These are phyloP conservation scores for Drosophila austrosaltans DNA, from an alignment of 2,888 invertebrate species.

Conservation along the genomic window DNA sequence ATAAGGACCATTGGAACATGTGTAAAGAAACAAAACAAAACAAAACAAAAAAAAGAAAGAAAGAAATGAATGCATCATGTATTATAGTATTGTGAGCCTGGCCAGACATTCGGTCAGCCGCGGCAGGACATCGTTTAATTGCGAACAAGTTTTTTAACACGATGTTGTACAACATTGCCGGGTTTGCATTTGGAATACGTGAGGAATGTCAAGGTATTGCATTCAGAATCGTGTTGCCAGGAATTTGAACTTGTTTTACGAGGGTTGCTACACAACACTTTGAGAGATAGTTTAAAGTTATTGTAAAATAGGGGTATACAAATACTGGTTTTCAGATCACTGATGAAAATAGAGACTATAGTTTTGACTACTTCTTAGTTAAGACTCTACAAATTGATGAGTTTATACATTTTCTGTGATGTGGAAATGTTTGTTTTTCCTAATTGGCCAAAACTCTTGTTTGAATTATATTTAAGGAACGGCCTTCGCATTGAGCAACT, in stretches of 20 bases:
- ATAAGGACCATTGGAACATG: constrained; percentile 24
- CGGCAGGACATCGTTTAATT: constrained; percentile 83
- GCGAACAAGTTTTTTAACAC: constrained; percentile 83
- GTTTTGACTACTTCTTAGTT: too few species aligned
- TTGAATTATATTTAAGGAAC: constrained; percentile 37
- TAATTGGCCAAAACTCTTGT: not conserved
- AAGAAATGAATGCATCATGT: constrained; percentile 15
- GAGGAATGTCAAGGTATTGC: constrained; percentile 27
- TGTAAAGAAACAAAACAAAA: constrained; percentile 6
- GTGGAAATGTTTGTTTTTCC: not conserved
- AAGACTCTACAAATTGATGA: too few species aligned
- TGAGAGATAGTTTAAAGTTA: too few species aligned
- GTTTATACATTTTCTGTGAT: too few species aligned
- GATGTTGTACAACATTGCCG: constrained; percentile 79
- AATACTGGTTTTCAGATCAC: too few species aligned
- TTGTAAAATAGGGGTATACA: too few species aligned
- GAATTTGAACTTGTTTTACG: constrained; percentile 19
- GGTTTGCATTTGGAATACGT: constrained; percentile 69
- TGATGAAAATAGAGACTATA: too few species aligned
- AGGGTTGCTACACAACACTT: not conserved
- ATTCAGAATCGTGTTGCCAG: constrained; percentile 62
- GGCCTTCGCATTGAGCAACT: constrained; percentile 25
- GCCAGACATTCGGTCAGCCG: constrained; percentile 77
- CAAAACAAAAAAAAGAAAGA: not conserved
- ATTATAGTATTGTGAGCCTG: constrained; percentile 11